These are phyloP conservation scores for Gastracanthus pulcherrimus DNA, from an alignment of 2,888 invertebrate species.

Conservation along the genomic window DNA sequence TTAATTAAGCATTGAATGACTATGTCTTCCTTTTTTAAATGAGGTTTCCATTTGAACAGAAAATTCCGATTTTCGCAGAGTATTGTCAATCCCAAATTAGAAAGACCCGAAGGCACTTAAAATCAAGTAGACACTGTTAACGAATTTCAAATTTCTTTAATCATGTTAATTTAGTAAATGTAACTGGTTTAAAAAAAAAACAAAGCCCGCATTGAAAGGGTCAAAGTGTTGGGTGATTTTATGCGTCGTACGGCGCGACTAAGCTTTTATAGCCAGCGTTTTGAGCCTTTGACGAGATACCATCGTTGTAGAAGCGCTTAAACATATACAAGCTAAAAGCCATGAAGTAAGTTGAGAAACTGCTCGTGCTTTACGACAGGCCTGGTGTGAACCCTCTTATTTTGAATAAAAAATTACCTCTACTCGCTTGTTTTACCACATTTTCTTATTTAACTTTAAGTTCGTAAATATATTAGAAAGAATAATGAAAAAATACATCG, in stretches of 20 bases:
- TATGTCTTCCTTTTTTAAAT: neutral
- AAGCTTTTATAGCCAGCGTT: constrained; percentile 27
- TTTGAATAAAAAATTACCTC: neutral
- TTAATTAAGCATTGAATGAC: neutral
- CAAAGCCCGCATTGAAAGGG: neutral
- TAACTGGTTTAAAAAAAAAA: neutral
- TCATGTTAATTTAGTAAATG: neutral
- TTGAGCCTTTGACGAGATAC: constrained; percentile 17
- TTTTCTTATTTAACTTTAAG: too few relatives aligned
- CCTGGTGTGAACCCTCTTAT: neutral
- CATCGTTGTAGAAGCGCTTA: neutral
- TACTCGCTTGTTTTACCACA: neutral
- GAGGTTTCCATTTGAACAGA: neutral
- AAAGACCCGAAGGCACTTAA: too few relatives aligned
- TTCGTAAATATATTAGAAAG: too few relatives aligned
- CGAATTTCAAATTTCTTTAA: neutral
- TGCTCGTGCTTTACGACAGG: neutral
- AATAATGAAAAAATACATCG: too few relatives aligned
- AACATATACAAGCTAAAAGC: constrained; percentile 1
- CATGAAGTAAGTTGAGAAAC: constrained; percentile 9
- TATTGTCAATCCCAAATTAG: too few relatives aligned
- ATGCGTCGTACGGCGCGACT: neutral
- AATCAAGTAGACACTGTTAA: too few relatives aligned
- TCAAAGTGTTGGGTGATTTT: neutral
- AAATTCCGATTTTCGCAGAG: neutral